A percentile compares a stretch with the other conserved stretches of the same genome.
These are phyloP conservation scores for Rhinophrynus dorsalis DNA, from an alignment of 2,797 vertebrate genomes.

Conservation along the genomic window DNA sequence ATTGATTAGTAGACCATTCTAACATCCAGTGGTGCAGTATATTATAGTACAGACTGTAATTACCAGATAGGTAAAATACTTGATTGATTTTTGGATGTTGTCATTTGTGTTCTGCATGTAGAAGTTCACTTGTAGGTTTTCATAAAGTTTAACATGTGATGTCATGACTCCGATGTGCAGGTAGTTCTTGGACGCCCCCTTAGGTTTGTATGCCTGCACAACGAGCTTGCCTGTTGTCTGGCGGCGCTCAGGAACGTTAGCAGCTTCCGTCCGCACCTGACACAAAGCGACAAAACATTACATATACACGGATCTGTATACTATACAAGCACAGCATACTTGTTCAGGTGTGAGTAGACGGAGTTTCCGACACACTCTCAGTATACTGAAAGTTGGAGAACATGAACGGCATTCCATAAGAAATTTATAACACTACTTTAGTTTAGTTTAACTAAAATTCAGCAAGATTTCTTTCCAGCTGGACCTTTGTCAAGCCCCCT, in stretches of 20 bases:
- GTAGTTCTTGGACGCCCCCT: slow-evolving; percentile 58
- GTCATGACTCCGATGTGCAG: slow-evolving; percentile 68
- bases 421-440: too few species aligned
- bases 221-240: slow-evolving; percentile 70
- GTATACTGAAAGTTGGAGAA: too few species aligned
- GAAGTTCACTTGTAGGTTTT: slow-evolving; percentile 69
- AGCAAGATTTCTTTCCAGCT: too few species aligned
- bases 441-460: too few species aligned
- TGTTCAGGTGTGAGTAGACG: too few species aligned
- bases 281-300: background rate
- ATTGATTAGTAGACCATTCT: too few species aligned
- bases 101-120: slow-evolving; percentile 55
- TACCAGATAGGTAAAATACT: slow-evolving; percentile 79
- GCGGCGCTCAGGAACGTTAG: fast-evolving
- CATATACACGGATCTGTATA: background rate
- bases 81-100: background rate
- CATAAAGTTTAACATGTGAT: slow-evolving; percentile 54
- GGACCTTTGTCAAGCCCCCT: too few species aligned
- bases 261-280: slow-evolving; percentile 66
- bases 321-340: too few species aligned
- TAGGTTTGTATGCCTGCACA: slow-evolving; percentile 63
- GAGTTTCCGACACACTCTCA: too few species aligned
- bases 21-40: too few species aligned
- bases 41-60: too few species aligned
- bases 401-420: too few species aligned